Evolutionary conservation across 2,113 vertebrate species (phyloP).

Genomic region (Arvicanthis niloticus): DNA sequence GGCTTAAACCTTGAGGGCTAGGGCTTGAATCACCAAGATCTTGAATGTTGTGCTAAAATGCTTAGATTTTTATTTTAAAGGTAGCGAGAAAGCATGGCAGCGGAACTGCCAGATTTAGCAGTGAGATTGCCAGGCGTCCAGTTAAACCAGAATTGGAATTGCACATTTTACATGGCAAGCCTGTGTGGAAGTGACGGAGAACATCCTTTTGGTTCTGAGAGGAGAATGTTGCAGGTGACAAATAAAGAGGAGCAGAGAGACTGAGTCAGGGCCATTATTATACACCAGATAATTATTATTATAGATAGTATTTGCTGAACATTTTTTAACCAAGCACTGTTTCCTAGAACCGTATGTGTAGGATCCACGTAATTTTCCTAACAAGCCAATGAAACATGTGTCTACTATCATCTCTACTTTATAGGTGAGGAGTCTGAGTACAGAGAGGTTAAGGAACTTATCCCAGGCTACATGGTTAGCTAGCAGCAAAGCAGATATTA

Average conservation of each 20-base stretch:
- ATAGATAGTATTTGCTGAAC: not conserved
- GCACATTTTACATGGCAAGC: slow-evolving; percentile 49
- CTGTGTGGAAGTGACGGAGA: not conserved
- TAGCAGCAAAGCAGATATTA: not conserved
- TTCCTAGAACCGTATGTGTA: not conserved
- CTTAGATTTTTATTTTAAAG: slow-evolving; percentile 67
- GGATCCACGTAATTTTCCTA: not conserved
- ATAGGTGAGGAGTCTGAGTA: not conserved
- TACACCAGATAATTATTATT: not conserved
- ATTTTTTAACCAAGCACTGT: not conserved
- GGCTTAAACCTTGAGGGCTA: not conserved
- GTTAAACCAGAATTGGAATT: slow-evolving; percentile 17
- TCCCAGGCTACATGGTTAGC: not conserved
- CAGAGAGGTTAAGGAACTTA: not conserved
- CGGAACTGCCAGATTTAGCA: slow-evolving; percentile 59
- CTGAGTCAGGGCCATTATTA: not conserved
- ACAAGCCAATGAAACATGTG: not conserved
- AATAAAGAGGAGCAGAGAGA: not conserved
- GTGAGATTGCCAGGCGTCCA: slow-evolving; percentile 53
- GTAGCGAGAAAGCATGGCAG: slow-evolving; percentile 14
- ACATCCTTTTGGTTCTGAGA: not conserved
- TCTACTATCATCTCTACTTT: not conserved
- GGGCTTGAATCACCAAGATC: not conserved
- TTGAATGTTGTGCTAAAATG: slow-evolving; percentile 49
- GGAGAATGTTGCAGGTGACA: not conserved